These are phyloP conservation scores for Saturnia japonica DNA, from an alignment of 2,888 invertebrate genomes.

Conservation along the genomic window DNA sequence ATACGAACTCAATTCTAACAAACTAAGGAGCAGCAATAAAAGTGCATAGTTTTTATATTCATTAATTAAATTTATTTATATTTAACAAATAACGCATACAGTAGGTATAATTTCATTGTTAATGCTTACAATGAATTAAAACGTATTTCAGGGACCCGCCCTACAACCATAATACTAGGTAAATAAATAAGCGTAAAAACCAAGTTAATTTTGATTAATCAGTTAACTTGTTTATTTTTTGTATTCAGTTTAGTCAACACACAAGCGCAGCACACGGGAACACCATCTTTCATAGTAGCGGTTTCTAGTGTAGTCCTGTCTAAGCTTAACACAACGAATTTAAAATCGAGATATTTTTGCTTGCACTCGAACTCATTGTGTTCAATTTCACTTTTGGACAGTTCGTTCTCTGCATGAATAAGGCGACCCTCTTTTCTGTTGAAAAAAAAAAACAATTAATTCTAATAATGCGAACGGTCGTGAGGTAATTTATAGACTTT, in stretches of 20 bases:
- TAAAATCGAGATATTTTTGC: slow-evolving; percentile 25
- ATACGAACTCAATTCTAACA: too few species aligned
- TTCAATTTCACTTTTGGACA: neutral
- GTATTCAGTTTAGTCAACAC: neutral
- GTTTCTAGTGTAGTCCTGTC: slow-evolving; percentile 26
- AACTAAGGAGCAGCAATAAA: too few species aligned
- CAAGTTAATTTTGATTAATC: neutral
- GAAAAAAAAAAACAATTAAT: neutral
- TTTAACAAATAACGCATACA: neutral
- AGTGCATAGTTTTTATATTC: too few species aligned
- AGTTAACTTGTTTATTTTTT: neutral
- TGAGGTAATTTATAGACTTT: too few species aligned
- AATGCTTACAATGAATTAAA: neutral
- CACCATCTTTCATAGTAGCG: slow-evolving; percentile 25
- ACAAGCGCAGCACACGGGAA: slow-evolving; percentile 40
- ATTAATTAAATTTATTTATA: neutral
- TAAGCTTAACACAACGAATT: slow-evolving; percentile 33
- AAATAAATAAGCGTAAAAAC: neutral
- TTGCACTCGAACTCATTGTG: slow-evolving; percentile 28
- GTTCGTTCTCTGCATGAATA: neutral
- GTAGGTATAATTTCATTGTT: too few species aligned
- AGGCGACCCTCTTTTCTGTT: neutral
- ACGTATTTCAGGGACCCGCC: neutral
- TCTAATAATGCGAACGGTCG: too few species aligned
- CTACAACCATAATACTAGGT: too few species aligned